These are phyloP conservation scores for Potamarius usumacintae DNA, from an alignment of 2,113 vertebrate species.

Conservation along the genomic window DNA sequence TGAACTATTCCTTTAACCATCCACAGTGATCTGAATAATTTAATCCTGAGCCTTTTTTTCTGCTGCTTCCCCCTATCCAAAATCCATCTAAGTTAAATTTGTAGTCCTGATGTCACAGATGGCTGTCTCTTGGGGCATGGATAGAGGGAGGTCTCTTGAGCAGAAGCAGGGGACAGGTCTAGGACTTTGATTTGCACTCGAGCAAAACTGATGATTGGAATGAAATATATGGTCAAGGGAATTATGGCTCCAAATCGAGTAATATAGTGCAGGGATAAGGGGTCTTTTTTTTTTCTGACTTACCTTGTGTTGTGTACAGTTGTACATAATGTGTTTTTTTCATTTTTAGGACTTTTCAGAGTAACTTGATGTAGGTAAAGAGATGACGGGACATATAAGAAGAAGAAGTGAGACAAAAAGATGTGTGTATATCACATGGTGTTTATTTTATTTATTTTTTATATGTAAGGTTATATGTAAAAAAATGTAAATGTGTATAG, in stretches of 20 bases:
- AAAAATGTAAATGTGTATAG: not conserved
- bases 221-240: constrained; percentile 54
- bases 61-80: not conserved
- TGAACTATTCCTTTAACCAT: not conserved
- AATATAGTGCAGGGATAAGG: constrained; percentile 44
- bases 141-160: constrained; percentile 40
- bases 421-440: not conserved
- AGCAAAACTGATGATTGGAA: constrained; percentile 52
- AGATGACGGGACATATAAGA: not conserved
- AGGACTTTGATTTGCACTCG: constrained; percentile 42
- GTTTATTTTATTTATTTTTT: not conserved
- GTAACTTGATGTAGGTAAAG: not conserved
- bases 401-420: constrained; percentile 34
- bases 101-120: constrained; percentile 14
- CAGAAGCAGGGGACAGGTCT: constrained; percentile 42
- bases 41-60: constrained; percentile 28
- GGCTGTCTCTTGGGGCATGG: not conserved
- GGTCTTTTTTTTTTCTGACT: constrained; percentile 61
- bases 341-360: constrained; percentile 6
- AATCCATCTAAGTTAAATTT: constrained; percentile 3
- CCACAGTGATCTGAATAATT: constrained; percentile 44
- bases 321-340: not conserved
- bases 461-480: not conserved
- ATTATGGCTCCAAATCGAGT: constrained; percentile 59
- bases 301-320: constrained; percentile 24